These are phyloP conservation scores for Eupithecia dodoneata DNA, from an alignment of 2,888 invertebrate genomes.

Conservation along the genomic window DNA sequence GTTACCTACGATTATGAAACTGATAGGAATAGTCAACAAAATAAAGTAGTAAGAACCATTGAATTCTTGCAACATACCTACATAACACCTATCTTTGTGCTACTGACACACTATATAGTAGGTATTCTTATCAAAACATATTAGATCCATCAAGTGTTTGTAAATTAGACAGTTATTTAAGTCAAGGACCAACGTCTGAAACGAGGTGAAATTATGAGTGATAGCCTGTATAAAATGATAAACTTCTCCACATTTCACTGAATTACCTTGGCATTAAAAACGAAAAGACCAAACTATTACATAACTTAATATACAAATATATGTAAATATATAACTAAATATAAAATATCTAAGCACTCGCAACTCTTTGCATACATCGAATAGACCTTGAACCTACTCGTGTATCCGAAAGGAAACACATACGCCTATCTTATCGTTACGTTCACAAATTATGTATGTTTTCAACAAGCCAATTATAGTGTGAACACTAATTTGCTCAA, in stretches of 20 bases:
- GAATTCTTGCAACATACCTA: neutral
- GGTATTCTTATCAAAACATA: neutral
- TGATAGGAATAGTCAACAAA: conserved; percentile 2
- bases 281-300: too few species aligned
- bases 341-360: neutral
- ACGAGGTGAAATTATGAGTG: neutral
- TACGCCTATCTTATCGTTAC: neutral
- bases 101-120: neutral
- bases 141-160: neutral
- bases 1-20: conserved; percentile 7
- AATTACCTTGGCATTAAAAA: neutral
- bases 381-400: neutral
- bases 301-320: too few species aligned
- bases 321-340: too few species aligned
- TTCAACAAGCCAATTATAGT: neutral
- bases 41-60: neutral
- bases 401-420: neutral
- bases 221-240: neutral
- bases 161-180: neutral
- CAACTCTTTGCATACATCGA: neutral
- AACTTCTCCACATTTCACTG: neutral
- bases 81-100: neutral
- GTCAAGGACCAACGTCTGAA: neutral
- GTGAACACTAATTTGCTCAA: neutral
- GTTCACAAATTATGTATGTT: neutral